Evolutionary conservation across 1,140 invertebrate genomes (phyloP), one percentile per base, ranked within the genome.

Genomic region (Lordiphosa stackelbergi): DNA sequence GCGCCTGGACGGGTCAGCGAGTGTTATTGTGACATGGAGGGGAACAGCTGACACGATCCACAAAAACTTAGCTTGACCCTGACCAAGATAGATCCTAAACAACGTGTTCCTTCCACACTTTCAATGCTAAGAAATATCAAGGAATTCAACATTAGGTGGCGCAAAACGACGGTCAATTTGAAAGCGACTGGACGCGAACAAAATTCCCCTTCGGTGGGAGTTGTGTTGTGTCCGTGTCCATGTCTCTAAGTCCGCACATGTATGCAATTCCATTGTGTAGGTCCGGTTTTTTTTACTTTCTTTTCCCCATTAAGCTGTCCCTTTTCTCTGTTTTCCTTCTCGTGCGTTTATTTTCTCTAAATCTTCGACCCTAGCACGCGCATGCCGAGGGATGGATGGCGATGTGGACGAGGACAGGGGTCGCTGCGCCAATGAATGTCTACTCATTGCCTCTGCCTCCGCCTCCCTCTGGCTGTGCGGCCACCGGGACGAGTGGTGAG

Each of bases 381-480:
- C 24, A 45, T 31, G 46, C 37, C 52, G 38, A 64, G 54, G 70
- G 64, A 58, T 64, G 57, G 58, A 54, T 38, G 48, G 19, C 19
- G 9, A 48, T 28, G 47, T 36, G 31, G 28, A 22, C 47, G 43
- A 46, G 43, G 43, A 46, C 24, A 38, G 49, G 51, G 51, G 28
- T 49, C 46, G 22, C 13, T 57, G 46, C 55, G 38, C 55, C 55
- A 58, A 58, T 58, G 56, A 58, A 58, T 58, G 28, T 60, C 37
- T 54, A 51, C 51, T 31, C 43, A 22, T 53, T 53, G 48, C 11
- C 22, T 8, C 36, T 24, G 13, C 40, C 54, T 28, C n/a, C 31
- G 12, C 16, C 28, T 41, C 8, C 13, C 43, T 62, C 8, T 43
- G 37, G 13, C 13, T 41, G 8, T n/a, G n/a, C 48, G 51, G 12